These are phyloP conservation scores for Paedocypris micromegethes DNA, from an alignment of 2,797 vertebrate species.

Conservation along the genomic window DNA sequence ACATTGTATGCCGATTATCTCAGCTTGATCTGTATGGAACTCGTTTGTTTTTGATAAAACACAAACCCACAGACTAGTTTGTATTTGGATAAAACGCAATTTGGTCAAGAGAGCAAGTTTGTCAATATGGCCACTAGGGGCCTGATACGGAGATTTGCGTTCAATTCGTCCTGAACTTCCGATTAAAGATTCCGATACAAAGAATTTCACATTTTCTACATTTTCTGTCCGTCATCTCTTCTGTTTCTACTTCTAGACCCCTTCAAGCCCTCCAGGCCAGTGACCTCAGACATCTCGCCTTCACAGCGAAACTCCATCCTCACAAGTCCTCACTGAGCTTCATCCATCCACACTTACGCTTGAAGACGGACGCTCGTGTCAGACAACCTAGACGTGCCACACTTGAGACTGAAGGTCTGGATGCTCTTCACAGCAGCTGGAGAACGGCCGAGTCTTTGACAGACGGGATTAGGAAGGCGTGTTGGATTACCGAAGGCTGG, in stretches of 20 bases:
- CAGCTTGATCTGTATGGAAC: too few species aligned
- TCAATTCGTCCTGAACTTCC: too few species aligned
- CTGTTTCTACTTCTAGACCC: background rate
- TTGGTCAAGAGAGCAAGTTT: too few species aligned
- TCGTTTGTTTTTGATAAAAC: too few species aligned
- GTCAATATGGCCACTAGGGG: too few species aligned
- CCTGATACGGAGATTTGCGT: too few species aligned
- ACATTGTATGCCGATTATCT: too few species aligned
- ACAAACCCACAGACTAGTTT: too few species aligned
- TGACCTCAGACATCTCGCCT: constrained; percentile 33
- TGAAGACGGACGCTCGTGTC: constrained; percentile 13
- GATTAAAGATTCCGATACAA: too few species aligned
- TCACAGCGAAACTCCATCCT: constrained; percentile 35
- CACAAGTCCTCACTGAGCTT: constrained; percentile 9
- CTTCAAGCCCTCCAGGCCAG: background rate
- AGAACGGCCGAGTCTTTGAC: constrained; percentile 38
- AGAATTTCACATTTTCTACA: background rate
- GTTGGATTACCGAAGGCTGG: constrained; percentile 45
- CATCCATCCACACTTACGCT: constrained; percentile 2
- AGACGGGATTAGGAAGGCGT: constrained; percentile 42
- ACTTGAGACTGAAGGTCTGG: constrained; percentile 15
- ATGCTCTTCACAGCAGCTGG: constrained; percentile 28
- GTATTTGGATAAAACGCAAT: too few species aligned
- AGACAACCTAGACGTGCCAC: constrained; percentile 16
- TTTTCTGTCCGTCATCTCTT: background rate